These are phyloP conservation scores for Poeciliopsis presidionis DNA, from an alignment of 2,797 vertebrate genomes.

Conservation along the genomic window DNA sequence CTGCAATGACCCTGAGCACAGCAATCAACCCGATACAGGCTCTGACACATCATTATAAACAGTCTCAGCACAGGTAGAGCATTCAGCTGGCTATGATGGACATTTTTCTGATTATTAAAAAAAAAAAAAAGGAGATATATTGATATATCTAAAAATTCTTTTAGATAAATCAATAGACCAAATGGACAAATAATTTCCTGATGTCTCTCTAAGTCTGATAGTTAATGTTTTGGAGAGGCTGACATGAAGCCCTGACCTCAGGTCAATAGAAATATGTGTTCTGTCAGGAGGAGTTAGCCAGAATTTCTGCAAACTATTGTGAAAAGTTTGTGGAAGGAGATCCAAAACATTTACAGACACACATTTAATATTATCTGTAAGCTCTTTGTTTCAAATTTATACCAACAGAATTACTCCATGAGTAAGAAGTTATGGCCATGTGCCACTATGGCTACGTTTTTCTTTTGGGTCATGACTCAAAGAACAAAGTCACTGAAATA, in stretches of 20 bases:
- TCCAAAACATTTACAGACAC: not conserved
- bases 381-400: not conserved
- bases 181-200: not conserved
- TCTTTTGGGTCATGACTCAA: no score
- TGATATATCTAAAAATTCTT: not conserved
- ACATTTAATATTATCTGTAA: not conserved
- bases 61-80: constrained; percentile 46
- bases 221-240: not conserved
- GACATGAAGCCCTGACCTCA: not conserved
- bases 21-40: constrained; percentile 59
- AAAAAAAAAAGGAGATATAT: not conserved
- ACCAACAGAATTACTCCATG: not conserved
- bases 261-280: not conserved
- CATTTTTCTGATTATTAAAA: constrained; percentile 15
- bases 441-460: not conserved
- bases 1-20: constrained; percentile 71
- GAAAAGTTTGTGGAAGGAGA: not conserved
- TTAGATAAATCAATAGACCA: not conserved
- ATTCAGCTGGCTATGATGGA: constrained; percentile 14
- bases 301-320: not conserved
- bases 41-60: constrained; percentile 56
- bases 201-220: not conserved
- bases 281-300: not conserved
- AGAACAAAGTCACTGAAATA: no score
- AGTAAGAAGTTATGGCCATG: not conserved